Evolutionary conservation across 2,797 vertebrate species (phyloP).

Genomic region (Benthosema pterotum): DNA sequence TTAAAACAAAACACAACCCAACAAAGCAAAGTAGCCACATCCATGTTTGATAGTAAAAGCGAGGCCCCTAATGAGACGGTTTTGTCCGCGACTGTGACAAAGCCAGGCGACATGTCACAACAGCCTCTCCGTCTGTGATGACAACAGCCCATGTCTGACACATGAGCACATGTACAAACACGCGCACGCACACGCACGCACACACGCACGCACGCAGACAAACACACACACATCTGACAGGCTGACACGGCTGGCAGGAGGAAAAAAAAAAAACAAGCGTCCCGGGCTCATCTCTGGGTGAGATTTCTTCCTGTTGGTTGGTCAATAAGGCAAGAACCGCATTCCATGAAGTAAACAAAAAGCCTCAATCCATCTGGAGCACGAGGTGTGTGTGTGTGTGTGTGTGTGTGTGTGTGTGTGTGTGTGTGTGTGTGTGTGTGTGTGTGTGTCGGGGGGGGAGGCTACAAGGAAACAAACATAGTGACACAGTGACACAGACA

Average conservation of each 20-base stretch:
- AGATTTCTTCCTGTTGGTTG: slow-evolving; percentile 72
- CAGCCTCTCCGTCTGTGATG: slow-evolving; percentile 64
- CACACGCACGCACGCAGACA: slow-evolving; percentile 15
- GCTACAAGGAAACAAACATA: slow-evolving; percentile 40
- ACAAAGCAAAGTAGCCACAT: slow-evolving; percentile 32
- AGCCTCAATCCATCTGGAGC: slow-evolving; percentile 64
- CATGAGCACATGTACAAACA: slow-evolving; percentile 23
- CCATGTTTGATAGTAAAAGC: slow-evolving; percentile 40
- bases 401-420: neutral
- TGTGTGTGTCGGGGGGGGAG: neutral
- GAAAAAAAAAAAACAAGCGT: slow-evolving; percentile 75
- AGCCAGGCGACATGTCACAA: slow-evolving; percentile 74
- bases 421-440: neutral
- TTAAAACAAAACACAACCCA: slow-evolving; percentile 43
- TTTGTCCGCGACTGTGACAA: slow-evolving; percentile 74
- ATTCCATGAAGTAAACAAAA: slow-evolving; percentile 71
- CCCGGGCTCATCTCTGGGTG: slow-evolving; percentile 59
- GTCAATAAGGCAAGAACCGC: slow-evolving; percentile 73
- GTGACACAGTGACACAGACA: neutral
- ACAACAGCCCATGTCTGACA: slow-evolving; percentile 69
- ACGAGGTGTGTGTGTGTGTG: neutral
- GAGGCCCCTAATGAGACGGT: slow-evolving; percentile 65
- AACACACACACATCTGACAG: slow-evolving; percentile 48
- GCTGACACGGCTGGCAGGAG: slow-evolving; percentile 71
- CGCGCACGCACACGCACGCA: slow-evolving; percentile 17